Conservation (phyloP, 2,888 invertebrate species). For the Amblyteles armatorius region DNA sequence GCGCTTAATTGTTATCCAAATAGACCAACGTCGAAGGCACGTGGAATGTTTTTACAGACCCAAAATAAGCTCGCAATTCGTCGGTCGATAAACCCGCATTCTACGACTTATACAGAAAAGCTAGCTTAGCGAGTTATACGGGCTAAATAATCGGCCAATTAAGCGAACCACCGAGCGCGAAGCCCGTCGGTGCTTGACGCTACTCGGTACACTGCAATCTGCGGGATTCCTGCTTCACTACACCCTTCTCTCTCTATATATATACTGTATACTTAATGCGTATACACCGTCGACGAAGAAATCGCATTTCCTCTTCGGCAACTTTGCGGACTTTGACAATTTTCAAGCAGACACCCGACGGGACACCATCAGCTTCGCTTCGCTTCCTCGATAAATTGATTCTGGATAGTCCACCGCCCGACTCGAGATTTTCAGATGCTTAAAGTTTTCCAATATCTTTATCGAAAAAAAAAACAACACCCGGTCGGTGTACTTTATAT, state of each 20-base stretch:
- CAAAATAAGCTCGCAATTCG: conserved; percentile 3
- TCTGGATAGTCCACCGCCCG: conserved; percentile 44
- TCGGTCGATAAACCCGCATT: conserved; percentile 18
- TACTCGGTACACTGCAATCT: conserved; percentile 23
- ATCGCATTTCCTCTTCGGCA: conserved; percentile 23
- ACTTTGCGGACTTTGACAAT: conserved; percentile 57
- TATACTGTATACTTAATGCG: not conserved
- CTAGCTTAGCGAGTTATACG: conserved; percentile 5
- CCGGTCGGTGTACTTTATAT: not conserved
- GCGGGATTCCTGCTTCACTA: conserved; percentile 2
- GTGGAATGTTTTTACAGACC: not conserved
- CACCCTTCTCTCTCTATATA: not conserved
- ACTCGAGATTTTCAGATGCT: conserved; percentile 29
- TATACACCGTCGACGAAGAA: conserved; percentile 18
- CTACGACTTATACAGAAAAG: conserved; percentile 1
- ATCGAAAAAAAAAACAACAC: conserved; percentile 15
- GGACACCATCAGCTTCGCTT: conserved; percentile 10
- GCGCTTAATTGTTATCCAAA: not conserved
- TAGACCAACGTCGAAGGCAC: not conserved
- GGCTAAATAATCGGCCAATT: conserved; percentile 45
- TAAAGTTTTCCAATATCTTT: conserved; percentile 33
- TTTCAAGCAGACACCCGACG: conserved; percentile 27
- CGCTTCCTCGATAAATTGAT: conserved; percentile 60
- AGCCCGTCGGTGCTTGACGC: conserved; percentile 11
- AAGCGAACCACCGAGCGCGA: conserved; percentile 28